These are phyloP conservation scores for Drosophila anomalata DNA, from an alignment of 2,888 invertebrate species.

Conservation along the genomic window DNA sequence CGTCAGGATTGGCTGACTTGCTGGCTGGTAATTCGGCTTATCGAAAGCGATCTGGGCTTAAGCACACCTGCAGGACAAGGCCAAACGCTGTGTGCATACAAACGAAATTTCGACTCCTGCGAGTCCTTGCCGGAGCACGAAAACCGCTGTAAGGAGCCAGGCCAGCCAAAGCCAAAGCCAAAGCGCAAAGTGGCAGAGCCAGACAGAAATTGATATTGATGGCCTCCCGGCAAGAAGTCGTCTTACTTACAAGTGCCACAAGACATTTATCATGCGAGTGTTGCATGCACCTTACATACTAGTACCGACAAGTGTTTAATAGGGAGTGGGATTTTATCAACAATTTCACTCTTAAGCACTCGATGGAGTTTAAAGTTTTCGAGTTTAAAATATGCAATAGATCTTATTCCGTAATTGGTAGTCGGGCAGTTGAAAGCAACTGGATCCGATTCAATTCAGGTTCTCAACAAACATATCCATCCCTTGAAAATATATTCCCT, in stretches of 20 bases:
- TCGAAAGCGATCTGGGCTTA: conserved; percentile 41
- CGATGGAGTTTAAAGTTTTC: background rate
- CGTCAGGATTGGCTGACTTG: conserved; percentile 33
- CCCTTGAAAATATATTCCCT: background rate
- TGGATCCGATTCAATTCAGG: background rate
- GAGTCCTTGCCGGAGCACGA: conserved; percentile 21
- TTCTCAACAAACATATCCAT: background rate
- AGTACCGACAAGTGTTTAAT: conserved; percentile 19
- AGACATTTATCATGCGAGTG: conserved; percentile 65
- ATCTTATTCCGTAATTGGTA: no score
- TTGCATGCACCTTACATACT: background rate
- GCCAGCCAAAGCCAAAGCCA: background rate
- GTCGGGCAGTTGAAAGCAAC: background rate
- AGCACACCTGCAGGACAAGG: conserved; percentile 37
- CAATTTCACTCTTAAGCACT: background rate
- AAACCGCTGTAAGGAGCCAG: conserved; percentile 11
- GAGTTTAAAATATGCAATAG: no score
- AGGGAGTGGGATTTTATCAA: background rate
- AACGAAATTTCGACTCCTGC: conserved; percentile 19
- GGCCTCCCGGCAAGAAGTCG: conserved; percentile 45
- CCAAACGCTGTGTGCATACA: background rate
- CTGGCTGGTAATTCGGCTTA: conserved; percentile 51
- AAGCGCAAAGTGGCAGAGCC: conserved; percentile 32
- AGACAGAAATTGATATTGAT: conserved; percentile 72
- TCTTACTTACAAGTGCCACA: conserved; percentile 33